Base-by-base conservation (phyloP, 2,113 vertebrate species). In the Microcebus lehilahytsara region DNA sequence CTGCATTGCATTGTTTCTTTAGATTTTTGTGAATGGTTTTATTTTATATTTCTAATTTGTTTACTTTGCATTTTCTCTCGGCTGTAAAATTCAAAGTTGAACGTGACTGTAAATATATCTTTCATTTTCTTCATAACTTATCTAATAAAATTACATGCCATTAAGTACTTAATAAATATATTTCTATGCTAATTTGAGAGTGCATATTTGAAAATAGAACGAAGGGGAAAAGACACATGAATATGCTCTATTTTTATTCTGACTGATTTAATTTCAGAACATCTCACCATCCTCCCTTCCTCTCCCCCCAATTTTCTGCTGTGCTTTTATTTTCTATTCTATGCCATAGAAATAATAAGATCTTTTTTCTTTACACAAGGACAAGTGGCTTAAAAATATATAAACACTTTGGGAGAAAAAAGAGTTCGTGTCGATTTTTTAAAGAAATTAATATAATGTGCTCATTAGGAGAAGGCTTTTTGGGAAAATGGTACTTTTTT, bases 81-180 rank as follows among this genome's bases (percentile, higher is more conserved):
- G 6, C 34, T 85, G 96, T 92, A 93, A 96, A 96, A 80, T 62
- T 78, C 37, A 91, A 22, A 64, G 42, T 30, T 79, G 32, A 32
- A n/a, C n/a, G 3, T 53, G 78, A 96, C 10, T 89, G 8, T n/a
- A 93, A 85, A 75, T 53, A 74, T 16, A 64, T 8, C 9, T 56
- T 90, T 95, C 22, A 62, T 81, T 92, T 90, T 93, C 37, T 81
- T 95, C 72, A 13, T 67, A 81, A 89, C 78, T 71, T 91, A 94
- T 53, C 19, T 81, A 85, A 40, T 40, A 5, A 49, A 93, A 62
- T 51, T 74, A 49, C 3, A 40, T 46, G 1, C 4, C 25, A 91
- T 77, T 49, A 89, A 42, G 11, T 10, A 81, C 4, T 85, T 91
- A 85, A 79, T 89, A 81, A 69, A 60, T 46, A 72, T 30, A 69